Evolutionary conservation across 2,888 invertebrate species (phyloP), one percentile per base, ranked within the genome.

Genomic region (Entomobrya proxima): DNA sequence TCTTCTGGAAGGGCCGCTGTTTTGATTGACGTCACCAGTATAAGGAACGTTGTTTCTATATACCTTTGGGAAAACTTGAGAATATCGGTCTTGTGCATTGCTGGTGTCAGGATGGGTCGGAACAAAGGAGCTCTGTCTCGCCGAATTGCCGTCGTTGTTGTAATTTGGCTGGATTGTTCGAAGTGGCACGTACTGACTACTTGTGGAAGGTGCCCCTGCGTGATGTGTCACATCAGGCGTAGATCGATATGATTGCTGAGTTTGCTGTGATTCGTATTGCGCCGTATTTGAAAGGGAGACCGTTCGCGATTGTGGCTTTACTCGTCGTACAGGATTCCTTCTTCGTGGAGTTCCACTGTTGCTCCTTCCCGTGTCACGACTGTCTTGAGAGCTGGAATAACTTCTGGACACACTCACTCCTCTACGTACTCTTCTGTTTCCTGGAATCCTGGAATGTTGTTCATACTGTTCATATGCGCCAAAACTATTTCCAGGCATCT

Each of bases 361-460:
- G 15, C 67, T 75, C 30, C 77, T 50, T 58, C 77, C 77, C 0
- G 72, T 77, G 13, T 21, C 18, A 13, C 44, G 64, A 0, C 11
- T n/a, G 4, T 69, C 61, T 32, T 27, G 75, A n/a, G 76, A 47
- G 27, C 3, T 47, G 27, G 75, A 64, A 35, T 89, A 89, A 77
- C 89, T 89, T 61, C 88, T 80, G 0, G 88, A 88, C 7, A 89
- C 88, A 18, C 86, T 89, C 0, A 89, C 87, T 44, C 87, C 87
- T 18, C 89, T 21, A 15, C 87, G 24, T 0, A 89, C 88, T 32
- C 90, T 61, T 55, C 90, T 76, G 78, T 89, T 87, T 77, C 88
- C 88, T 11, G 87, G 80, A 24, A 87, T 84, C 50, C 87, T 80
- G n/a, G 85, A 76, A n/a, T 83, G 86, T n/a, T n/a, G n/a, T 2